Base-by-base conservation (phyloP, 37 sponge, comb jelly and placozoan species). In the Petrosia ficiformis region DNA sequence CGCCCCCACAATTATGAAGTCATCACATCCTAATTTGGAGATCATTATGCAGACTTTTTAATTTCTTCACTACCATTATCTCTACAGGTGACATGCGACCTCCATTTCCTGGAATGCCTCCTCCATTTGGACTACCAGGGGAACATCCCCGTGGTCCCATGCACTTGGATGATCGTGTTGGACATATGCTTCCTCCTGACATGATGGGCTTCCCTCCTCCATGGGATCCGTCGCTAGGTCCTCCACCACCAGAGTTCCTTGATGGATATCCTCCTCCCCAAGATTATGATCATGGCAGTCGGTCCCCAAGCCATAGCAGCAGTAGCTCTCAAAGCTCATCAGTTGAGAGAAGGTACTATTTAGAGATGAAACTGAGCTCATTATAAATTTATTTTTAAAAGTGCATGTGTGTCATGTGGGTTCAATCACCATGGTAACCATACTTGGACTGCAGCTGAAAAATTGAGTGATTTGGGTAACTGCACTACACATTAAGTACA, bases 151-250 rank as follows among this genome's bases (percentile, higher is more conserved):
- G 64, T 68, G 86, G 79, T 16, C 78, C 73, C 19, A 36, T 48
- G 4, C 80, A 48, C 33, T 5, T 82, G 25, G 86, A 85, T 40
- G 80, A 85, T 24, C 73, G 79, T 57, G 79, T 78, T 39, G 8
- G 76, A 14, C 77, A n/a, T n/a, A n/a, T 70, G 0, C 39, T 74
- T 2, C 70, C 38, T 43, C 85, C 78, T 30, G 85, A 83, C 19
- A 29, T 68, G 21, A 6, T 67, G 2, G 69, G 57, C 22, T 79
- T 86, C 31, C 86, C 78, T 5, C 77, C 77, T 22, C 73, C 29
- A 2, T 91, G 91, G 91, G 91, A 91, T 68, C 83, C 86, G 1
- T 61, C 87, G 31, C 48, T 91, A 70, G 91, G 91, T 1, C 87
- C 74, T 8, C 82, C 90, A 0, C 76, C 84, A 24, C 14, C 71